Evolutionary conservation across 1,140 invertebrate genomes (phyloP).

Genomic region (Anthonomus grandis): DNA sequence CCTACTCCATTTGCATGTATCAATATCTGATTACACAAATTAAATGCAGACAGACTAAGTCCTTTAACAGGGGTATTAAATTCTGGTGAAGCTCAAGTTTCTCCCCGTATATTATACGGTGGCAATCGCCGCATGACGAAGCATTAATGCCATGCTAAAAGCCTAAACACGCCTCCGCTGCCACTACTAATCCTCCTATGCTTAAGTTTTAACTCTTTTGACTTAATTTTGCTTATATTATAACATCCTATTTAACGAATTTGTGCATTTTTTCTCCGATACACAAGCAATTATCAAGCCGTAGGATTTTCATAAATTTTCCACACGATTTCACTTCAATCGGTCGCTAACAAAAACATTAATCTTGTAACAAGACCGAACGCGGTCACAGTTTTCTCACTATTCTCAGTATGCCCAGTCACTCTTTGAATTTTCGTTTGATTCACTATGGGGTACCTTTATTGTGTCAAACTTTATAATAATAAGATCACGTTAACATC

Average conservation of each 20-base stretch:
- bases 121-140: too few relatives aligned
- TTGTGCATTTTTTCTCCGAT: neutral
- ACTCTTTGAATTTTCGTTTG: constrained; percentile 22
- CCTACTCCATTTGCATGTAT: too few relatives aligned
- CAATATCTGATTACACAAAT: too few relatives aligned
- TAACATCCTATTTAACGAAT: neutral
- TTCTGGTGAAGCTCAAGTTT: too few relatives aligned
- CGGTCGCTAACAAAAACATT: constrained; percentile 15
- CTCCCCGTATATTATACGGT: too few relatives aligned
- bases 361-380: constrained; percentile 13
- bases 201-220: too few relatives aligned
- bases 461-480: constrained; percentile 21
- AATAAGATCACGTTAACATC: constrained; percentile 9
- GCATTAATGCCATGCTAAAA: too few relatives aligned
- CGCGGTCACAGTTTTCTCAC: neutral
- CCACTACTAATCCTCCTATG: too few relatives aligned
- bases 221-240: neutral
- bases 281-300: neutral
- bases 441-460: constrained; percentile 18
- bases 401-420: constrained; percentile 6
- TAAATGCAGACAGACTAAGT: too few relatives aligned
- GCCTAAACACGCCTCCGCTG: too few relatives aligned
- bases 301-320: constrained; percentile 14
- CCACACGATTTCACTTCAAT: constrained; percentile 10
- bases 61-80: too few relatives aligned